Base-by-base conservation (phyloP, 1,140 invertebrate species). In the Lineus longissimus region DNA sequence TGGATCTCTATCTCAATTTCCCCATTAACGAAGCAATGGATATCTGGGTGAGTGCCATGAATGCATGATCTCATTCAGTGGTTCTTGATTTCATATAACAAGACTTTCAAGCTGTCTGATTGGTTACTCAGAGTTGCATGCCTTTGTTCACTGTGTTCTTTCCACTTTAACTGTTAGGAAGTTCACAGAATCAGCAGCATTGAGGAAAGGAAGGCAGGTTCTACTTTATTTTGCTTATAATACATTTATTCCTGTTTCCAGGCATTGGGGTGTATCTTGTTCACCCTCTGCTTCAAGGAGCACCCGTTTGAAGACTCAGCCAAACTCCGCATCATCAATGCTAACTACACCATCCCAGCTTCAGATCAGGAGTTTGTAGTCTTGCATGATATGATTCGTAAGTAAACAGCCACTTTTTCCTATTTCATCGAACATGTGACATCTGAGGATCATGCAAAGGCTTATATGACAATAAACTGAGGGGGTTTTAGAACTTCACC, bases 291-390 rank as follows among this genome's bases (percentile, higher is more conserved):
- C 78, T 98, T 90, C 79, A 88, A 91, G 79, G 88, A 89, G 66
- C 97, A 99, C 86, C 97, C 97, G 11, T 99, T 97, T 82, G 94
- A 97, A 77, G 97, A 99, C 84, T 88, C 87, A 6, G 95, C 95
- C 36, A 99, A 99, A 81, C 80, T 99, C 65, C 87, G 84, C 47
- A 98, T 99, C 69, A 85, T 98, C 7, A 99, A 99, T 85, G 95
- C 90, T 64, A 99, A 98, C 76, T 98, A 93, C 81, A 87, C 85
- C 54, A 86, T 96, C 54, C 90, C 95, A 64, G 86, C 88, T 19
- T 86, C 87, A 61, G 92, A 95, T 82, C 86, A 88, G 61, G 86
- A 88, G 69, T 91, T 90, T 76, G 85, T 87, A 61, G 90, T 91
- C 76, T 92, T 97, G 75, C 90, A 97, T 83, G 90, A 94, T 70